Percentiles rank a stretch among this genome's conserved stretches.
These are phyloP conservation scores for Cetoscarus ocellatus DNA, from an alignment of 2,797 vertebrate genomes.

Conservation along the genomic window DNA sequence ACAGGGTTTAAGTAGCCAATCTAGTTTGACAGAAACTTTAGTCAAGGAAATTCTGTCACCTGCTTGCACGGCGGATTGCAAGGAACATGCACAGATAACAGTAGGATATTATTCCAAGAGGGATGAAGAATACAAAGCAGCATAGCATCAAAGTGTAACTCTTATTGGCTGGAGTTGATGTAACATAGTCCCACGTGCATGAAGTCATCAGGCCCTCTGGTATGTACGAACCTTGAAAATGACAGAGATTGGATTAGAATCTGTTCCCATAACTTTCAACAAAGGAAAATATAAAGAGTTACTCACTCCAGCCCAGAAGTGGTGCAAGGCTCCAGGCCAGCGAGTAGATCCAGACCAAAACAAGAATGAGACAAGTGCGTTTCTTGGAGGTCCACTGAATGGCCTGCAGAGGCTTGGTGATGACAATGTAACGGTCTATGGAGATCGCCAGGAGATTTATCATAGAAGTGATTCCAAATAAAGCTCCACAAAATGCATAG, in stretches of 20 bases:
- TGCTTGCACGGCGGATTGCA: conserved; percentile 80
- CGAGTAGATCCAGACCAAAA: conserved; percentile 92
- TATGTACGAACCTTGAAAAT: conserved; percentile 83
- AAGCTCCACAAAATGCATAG: conserved; percentile 95
- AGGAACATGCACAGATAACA: conserved; percentile 87
- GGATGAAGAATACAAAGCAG: conserved; percentile 87
- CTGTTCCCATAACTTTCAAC: background rate
- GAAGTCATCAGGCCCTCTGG: conserved; percentile 89
- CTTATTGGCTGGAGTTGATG: conserved; percentile 81
- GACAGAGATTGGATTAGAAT: conserved; percentile 1
- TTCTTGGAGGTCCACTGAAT: conserved; percentile 88
- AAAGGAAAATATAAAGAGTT: background rate
- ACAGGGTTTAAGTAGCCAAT: too few species aligned
- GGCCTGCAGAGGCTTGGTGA: conserved; percentile 92
- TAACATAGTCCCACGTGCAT: conserved; percentile 87
- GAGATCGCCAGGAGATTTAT: conserved; percentile 94
- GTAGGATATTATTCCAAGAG: conserved; percentile 83
- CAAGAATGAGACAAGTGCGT: conserved; percentile 85
- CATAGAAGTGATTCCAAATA: conserved; percentile 96
- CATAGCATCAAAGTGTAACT: conserved; percentile 88
- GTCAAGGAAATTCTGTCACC: conserved; percentile 57
- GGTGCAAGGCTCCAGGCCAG: conserved; percentile 95
- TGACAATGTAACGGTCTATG: conserved; percentile 93
- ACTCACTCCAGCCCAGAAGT: conserved; percentile 96
- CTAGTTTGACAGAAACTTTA: background rate